phyloP scores from a whole-genome alignment of 2,113 vertebrate genomes.

The Chrysemys picta region DNA sequence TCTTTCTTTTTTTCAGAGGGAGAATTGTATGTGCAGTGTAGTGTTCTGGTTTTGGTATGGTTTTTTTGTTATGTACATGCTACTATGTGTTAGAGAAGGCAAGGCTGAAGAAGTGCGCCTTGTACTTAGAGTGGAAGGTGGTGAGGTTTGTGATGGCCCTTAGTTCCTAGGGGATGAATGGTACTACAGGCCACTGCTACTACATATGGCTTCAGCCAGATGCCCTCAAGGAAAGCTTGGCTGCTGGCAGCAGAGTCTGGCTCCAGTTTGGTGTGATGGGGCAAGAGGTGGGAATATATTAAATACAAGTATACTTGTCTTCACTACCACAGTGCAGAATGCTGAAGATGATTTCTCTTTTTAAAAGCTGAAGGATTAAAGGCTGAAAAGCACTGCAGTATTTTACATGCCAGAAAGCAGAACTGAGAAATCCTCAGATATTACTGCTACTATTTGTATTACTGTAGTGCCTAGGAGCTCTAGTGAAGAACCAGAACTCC shows the following conservation, averaged over 20 bases:
- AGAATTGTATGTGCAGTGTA: neutral
- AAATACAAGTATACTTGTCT: neutral
- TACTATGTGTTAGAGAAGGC: neutral
- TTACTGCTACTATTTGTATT: neutral
- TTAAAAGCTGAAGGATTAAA: neutral
- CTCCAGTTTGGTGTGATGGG: neutral
- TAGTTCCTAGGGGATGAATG: neutral
- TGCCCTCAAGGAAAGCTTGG: neutral
- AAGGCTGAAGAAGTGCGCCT: neutral
- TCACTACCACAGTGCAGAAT: neutral
- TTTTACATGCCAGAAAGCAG: neutral
- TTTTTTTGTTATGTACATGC: neutral
- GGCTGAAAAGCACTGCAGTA: neutral
- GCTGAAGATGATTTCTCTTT: neutral
- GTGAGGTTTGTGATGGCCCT: neutral
- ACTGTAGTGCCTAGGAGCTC: neutral
- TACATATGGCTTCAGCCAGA: neutral
- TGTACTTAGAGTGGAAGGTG: neutral
- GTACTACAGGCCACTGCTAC: neutral
- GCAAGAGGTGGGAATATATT: neutral
- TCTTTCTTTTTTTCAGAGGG: neutral
- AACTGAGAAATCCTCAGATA: slow-evolving; percentile 3
- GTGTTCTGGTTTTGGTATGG: neutral
- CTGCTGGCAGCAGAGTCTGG: neutral
- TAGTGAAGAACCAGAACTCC: neutral